Conservation (phyloP, 2,888 invertebrate species). For the Tinea semifulvella region DNA sequence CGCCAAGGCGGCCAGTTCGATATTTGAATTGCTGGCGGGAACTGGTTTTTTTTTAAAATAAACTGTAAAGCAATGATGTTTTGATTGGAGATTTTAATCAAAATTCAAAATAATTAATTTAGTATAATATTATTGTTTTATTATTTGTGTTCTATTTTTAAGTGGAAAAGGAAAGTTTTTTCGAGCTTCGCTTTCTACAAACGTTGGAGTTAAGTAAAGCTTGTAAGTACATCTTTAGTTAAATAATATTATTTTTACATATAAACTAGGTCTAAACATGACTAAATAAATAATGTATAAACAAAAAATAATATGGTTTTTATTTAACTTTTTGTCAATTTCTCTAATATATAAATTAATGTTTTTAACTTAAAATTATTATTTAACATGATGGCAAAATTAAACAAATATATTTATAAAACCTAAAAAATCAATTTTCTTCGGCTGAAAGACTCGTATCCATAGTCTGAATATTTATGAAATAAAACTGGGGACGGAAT, state of each 20-base stretch:
- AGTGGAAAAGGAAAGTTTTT: background rate
- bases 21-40: conserved; percentile 22
- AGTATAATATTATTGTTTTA: conserved; percentile 13
- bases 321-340: too few species aligned
- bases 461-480: too few species aligned
- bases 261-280: too few species aligned
- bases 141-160: conserved; percentile 8
- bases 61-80: background rate
- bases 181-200: background rate
- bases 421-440: too few species aligned
- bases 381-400: too few species aligned
- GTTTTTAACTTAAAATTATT: too few species aligned
- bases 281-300: too few species aligned
- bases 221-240: background rate
- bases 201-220: background rate
- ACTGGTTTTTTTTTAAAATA: conserved; percentile 12
- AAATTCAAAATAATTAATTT: background rate
- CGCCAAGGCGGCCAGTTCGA: conserved; percentile 33
- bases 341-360: too few species aligned
- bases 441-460: too few species aligned
- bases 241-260: background rate
- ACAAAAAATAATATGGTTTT: too few species aligned
- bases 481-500: too few species aligned
- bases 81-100: background rate
- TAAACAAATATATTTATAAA: too few species aligned